phyloP scores from a whole-genome alignment of 2,888 invertebrate species.

The Drosophila differens region DNA sequence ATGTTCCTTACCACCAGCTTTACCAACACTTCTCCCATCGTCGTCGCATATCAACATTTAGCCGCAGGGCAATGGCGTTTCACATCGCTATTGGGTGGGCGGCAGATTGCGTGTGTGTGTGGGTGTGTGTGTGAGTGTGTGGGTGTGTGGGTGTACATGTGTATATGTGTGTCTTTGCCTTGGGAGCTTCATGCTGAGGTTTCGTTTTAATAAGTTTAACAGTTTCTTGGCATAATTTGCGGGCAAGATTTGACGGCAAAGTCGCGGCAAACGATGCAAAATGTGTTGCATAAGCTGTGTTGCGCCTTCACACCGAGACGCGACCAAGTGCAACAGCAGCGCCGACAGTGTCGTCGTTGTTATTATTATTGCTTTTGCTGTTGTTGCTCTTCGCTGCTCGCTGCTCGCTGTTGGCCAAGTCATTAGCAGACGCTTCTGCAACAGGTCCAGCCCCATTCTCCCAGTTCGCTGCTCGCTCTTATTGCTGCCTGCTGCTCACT shows the following conservation, averaged over 20 bases:
- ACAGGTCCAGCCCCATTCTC: slow-evolving; percentile 37
- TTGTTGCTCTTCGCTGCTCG: not conserved
- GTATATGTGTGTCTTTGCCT: slow-evolving; percentile 52
- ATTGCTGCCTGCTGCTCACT: slow-evolving; percentile 18
- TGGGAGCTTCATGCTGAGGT: slow-evolving; percentile 76
- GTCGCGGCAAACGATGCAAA: slow-evolving; percentile 41
- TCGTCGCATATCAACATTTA: slow-evolving; percentile 41
- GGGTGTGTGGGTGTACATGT: not conserved
- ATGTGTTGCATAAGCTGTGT: slow-evolving; percentile 44
- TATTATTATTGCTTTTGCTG: slow-evolving; percentile 1
- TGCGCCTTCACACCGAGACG: slow-evolving; percentile 2
- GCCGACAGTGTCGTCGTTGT: slow-evolving; percentile 10
- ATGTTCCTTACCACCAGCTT: slow-evolving; percentile 66
- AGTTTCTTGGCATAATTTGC: slow-evolving; percentile 80
- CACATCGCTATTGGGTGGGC: not conserved
- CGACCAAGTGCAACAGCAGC: slow-evolving; percentile 28
- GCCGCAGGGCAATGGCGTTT: slow-evolving; percentile 29
- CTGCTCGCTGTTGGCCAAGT: slow-evolving; percentile 12
- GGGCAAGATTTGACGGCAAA: slow-evolving; percentile 54
- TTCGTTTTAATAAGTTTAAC: slow-evolving; percentile 81
- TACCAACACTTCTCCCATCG: slow-evolving; percentile 32
- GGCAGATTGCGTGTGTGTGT: slow-evolving; percentile 6
- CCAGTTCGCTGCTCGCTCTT: not conserved
- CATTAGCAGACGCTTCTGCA: slow-evolving; percentile 27
- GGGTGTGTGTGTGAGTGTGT: slow-evolving; percentile 16